Evolutionary conservation across 2,113 vertebrate genomes (phyloP).

Genomic region (Saccopteryx bilineata): DNA sequence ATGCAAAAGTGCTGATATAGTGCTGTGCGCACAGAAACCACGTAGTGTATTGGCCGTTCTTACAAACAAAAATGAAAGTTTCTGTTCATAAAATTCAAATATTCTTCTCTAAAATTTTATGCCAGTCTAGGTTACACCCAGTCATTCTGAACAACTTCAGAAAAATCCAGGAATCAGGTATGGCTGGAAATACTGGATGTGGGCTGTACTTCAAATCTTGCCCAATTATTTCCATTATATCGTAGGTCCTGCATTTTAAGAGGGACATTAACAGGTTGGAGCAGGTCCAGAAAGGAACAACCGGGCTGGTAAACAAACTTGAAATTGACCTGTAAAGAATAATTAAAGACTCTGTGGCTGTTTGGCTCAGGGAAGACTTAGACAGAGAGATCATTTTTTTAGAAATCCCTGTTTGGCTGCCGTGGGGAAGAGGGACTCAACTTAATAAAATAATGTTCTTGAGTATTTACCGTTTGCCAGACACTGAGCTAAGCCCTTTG

Average conservation of each 20-base stretch:
- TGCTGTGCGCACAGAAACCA: neutral
- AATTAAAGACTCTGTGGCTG: slow-evolving; percentile 73
- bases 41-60: neutral
- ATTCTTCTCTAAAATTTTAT: slow-evolving; percentile 15
- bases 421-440: slow-evolving; percentile 20
- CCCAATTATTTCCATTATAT: slow-evolving; percentile 64
- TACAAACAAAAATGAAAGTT: slow-evolving; percentile 2
- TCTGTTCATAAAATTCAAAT: neutral
- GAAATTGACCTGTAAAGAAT: slow-evolving; percentile 81
- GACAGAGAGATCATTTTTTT: slow-evolving; percentile 37
- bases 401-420: slow-evolving; percentile 27
- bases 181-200: neutral
- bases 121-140: neutral
- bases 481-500: slow-evolving; percentile 39
- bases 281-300: slow-evolving; percentile 65
- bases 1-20: neutral
- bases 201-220: slow-evolving; percentile 46
- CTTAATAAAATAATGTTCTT: slow-evolving; percentile 59
- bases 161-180: slow-evolving; percentile 22
- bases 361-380: slow-evolving; percentile 61
- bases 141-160: slow-evolving; percentile 46
- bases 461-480: slow-evolving; percentile 52
- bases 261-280: slow-evolving; percentile 70
- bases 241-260: slow-evolving; percentile 71
- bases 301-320: slow-evolving; percentile 78